Conservation (phyloP, 2,888 invertebrate species). For the Cynaeus angustus region DNA sequence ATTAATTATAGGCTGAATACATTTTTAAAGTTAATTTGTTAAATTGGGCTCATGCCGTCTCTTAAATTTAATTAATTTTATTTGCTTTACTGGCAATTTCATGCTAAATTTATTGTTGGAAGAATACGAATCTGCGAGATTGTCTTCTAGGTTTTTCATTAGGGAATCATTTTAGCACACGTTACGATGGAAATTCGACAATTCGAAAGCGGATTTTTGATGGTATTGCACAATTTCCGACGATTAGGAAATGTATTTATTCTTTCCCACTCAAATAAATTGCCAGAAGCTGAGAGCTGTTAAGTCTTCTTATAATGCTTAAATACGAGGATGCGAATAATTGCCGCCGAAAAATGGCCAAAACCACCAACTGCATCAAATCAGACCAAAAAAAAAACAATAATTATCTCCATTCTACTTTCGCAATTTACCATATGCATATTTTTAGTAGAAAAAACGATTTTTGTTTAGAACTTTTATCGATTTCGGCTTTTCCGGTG, state of each 20-base stretch:
- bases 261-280: constrained; percentile 37
- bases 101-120: constrained; percentile 31
- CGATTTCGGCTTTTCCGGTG: no score
- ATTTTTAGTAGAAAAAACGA: no score
- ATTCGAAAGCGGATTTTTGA: constrained; percentile 34
- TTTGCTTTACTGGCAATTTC: constrained; percentile 34
- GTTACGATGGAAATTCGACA: constrained; percentile 31
- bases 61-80: constrained; percentile 42
- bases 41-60: constrained; percentile 33
- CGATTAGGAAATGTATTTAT: constrained; percentile 36
- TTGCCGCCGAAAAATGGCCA: constrained; percentile 9
- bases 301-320: constrained; percentile 9
- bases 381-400: no score
- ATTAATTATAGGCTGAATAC: constrained; percentile 42
- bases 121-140: constrained; percentile 28
- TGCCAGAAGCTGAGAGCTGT: constrained; percentile 18
- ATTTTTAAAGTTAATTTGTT: constrained; percentile 44
- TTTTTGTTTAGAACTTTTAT: no score
- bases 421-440: no score
- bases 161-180: constrained; percentile 18
- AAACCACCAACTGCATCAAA: no score
- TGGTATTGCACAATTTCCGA: constrained; percentile 38
- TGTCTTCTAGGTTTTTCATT: constrained; percentile 29
- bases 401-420: no score
- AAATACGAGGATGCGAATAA: constrained; percentile 2